phyloP scores from a whole-genome alignment of 1,140 invertebrate species.

The Macrobrachium rosenbergii region DNA sequence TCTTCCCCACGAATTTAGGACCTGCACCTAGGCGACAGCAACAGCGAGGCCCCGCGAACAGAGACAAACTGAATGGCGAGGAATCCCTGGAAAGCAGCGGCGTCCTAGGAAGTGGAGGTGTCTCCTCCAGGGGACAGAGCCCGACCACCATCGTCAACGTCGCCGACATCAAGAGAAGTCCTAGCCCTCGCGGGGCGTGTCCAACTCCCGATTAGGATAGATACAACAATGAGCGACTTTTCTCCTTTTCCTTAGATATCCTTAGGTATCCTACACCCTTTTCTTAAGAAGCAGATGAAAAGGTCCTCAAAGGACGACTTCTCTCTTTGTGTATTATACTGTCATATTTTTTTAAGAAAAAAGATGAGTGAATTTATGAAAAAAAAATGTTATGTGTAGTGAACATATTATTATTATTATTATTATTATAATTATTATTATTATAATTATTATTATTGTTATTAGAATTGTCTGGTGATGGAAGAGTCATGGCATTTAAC shows the following conservation, averaged over 20 bases:
- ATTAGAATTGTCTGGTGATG: slow-evolving; percentile 44
- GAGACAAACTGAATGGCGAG: slow-evolving; percentile 53
- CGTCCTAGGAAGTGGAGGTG: not conserved
- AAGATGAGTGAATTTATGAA: slow-evolving; percentile 58
- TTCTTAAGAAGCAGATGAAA: not conserved
- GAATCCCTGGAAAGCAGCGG: slow-evolving; percentile 21
- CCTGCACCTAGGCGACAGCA: slow-evolving; percentile 58
- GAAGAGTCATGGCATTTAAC: slow-evolving; percentile 55
- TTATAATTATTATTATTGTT: no score
- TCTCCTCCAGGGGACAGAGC: slow-evolving; percentile 29
- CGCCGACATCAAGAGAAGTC: slow-evolving; percentile 56
- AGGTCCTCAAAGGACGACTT: not conserved
- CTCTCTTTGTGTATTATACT: slow-evolving; percentile 57
- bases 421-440: no score
- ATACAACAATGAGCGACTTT: slow-evolving; percentile 1
- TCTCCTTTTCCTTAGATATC: not conserved
- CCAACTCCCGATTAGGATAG: slow-evolving; percentile 45
- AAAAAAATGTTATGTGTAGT: slow-evolving; percentile 48
- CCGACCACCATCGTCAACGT: slow-evolving; percentile 51
- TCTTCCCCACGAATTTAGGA: slow-evolving; percentile 40
- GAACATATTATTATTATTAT: not conserved
- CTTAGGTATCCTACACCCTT: not conserved
- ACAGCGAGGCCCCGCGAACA: slow-evolving; percentile 29
- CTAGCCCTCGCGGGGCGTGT: slow-evolving; percentile 49
- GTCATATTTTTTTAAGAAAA: slow-evolving; percentile 63